Percentiles rank a stretch among this genome's conserved stretches.
Evolutionary conservation across 1,140 invertebrate genomes (phyloP).

Genomic region (Trichoplusia ni): DNA sequence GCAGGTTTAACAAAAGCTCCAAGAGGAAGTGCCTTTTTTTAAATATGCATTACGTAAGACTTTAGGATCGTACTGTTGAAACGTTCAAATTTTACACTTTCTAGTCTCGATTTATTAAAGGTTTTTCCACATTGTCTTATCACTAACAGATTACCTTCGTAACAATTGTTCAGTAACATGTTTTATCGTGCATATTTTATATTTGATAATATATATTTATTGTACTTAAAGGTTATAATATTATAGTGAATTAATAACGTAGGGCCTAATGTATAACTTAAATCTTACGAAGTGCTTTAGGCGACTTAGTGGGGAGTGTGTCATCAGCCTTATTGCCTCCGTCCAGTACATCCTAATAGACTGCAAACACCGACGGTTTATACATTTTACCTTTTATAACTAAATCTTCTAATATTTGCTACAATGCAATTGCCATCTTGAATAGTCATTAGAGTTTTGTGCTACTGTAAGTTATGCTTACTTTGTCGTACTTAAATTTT

Average conservation of each 20-base stretch:
- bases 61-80: conserved; percentile 59
- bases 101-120: conserved; percentile 76
- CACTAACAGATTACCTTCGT: conserved; percentile 9
- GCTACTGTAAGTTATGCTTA: conserved; percentile 54
- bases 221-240: conserved; percentile 21
- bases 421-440: conserved; percentile 58
- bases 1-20: no score
- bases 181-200: conserved; percentile 12
- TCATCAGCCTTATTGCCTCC: conserved; percentile 63
- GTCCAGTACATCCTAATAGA: conserved; percentile 50
- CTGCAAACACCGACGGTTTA: no score
- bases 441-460: conserved; percentile 69
- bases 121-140: conserved; percentile 34
- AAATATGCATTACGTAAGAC: no score
- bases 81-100: conserved; percentile 64
- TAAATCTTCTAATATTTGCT: conserved; percentile 33
- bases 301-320: conserved; percentile 38
- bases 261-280: conserved; percentile 24
- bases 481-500: conserved; percentile 38
- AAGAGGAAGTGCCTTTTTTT: no score
- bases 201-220: conserved; percentile 19
- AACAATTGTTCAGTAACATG: conserved; percentile 2
- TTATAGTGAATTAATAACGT: conserved; percentile 34
- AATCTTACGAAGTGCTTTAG: conserved; percentile 37
- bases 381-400: conserved; percentile 10